A percentile compares a stretch with the other conserved stretches of the same genome.
Conservation (phyloP, 53 echinoderm and acorn worm genomes). For the Zoroaster sp. region DNA sequence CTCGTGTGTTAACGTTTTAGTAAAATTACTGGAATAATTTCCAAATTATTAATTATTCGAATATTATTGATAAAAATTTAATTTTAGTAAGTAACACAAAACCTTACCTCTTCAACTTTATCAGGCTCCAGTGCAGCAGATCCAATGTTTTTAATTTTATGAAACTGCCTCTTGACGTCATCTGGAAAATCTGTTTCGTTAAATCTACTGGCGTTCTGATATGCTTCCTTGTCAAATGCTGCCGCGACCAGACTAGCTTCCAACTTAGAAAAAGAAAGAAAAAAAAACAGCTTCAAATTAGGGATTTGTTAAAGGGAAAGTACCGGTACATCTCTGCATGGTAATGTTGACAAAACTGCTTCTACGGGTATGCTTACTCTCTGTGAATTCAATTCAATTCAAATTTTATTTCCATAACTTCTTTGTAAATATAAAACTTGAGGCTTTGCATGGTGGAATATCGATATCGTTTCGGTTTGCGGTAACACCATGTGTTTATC, state of each 20-base stretch:
- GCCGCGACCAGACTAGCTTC: constrained; percentile 53
- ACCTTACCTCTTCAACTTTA: constrained; percentile 63
- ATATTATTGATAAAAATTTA: too few relatives aligned
- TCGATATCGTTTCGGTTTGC: too few relatives aligned
- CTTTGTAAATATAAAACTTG: background rate
- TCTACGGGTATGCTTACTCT: background rate
- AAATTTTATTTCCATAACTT: background rate
- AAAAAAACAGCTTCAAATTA: background rate
- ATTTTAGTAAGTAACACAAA: too few relatives aligned
- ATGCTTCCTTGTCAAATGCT: constrained; percentile 54
- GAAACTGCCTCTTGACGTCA: constrained; percentile 61
- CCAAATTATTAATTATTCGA: too few relatives aligned
- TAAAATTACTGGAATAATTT: too few relatives aligned
- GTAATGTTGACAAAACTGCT: background rate
- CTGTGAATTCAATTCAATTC: too few relatives aligned
- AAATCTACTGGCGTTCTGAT: constrained; percentile 56
- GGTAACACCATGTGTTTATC: too few relatives aligned
- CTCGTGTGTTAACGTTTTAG: too few relatives aligned
- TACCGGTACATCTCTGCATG: background rate
- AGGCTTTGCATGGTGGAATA: too few relatives aligned
- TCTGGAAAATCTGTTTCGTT: constrained; percentile 58
- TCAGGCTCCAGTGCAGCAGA: constrained; percentile 58
- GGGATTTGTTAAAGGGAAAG: background rate
- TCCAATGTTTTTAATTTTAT: constrained; percentile 46
- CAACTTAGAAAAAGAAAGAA: constrained; percentile 16